Evolutionary conservation across 2,113 vertebrate species (phyloP), one percentile per base, ranked within the genome.

Genomic region (Leucoraja erinaceus): DNA sequence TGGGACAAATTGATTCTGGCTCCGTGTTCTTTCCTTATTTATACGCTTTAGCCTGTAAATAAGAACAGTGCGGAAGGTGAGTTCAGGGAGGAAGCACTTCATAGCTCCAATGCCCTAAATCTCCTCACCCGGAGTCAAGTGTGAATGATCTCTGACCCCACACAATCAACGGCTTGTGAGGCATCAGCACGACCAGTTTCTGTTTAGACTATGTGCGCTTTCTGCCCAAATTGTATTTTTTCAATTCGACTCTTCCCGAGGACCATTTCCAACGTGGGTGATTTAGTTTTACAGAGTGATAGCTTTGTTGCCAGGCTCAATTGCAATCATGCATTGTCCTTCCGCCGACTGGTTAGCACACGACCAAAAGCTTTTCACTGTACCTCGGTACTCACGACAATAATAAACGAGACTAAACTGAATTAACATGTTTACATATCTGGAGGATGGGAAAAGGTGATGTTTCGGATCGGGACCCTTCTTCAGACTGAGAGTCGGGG

Each of bases 181-280:
- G 59, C 94, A 95, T 93, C 83, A 5, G 83, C n/a, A 10, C 76
- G 47, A 0, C 93, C 75, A 93, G 94, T 90, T 28, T 93, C 93
- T 66, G 93, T 93, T 93, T 93, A 88, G 54, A 91, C 31, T 94
- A 74, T 93, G 83, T 90, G 47, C 47, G 20, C 63, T 94, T 94
- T 93, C 61, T 94, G 94, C 93, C 93, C 90, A 93, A 94, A 54
- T 25, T 84, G 59, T n/a, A 31, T 66, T n/a, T 88, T 88, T 88
- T 88, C 83, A 88, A 66, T 59, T 63, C 25, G 18, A 28, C 31
- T 28, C 83, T 88, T 28, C 59, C 83, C 16, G 5, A 88, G 83
- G 59, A 88, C 25, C 83, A 18, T 88, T 66, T 66, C 56, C 83
- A 88, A 2, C 83, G 7, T 88, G 61, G 83, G 56, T 86, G 83